Evolutionary conservation across 2,888 invertebrate genomes (phyloP).

Genomic region (Mythimna loreyi): DNA sequence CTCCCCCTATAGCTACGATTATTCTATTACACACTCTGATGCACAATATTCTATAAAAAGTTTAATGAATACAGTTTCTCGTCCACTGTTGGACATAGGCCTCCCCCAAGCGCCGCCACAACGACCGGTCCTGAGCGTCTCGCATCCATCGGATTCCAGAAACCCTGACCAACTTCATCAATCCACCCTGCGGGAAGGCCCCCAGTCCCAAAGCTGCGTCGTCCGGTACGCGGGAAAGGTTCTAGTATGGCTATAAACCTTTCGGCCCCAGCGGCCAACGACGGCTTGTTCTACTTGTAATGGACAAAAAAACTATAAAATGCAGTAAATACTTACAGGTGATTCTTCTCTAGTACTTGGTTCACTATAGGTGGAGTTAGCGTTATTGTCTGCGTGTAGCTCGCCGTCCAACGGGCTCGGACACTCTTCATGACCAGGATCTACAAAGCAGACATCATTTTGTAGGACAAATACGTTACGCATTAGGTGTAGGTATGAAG

Average conservation of each 20-base stretch:
- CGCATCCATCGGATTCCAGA: too few species aligned
- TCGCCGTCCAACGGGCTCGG: slow-evolving; percentile 80
- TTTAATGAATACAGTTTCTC: not conserved
- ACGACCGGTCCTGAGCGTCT: too few species aligned
- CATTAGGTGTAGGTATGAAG: not conserved
- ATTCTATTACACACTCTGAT: not conserved
- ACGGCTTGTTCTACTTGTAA: not conserved
- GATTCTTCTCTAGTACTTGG: slow-evolving; percentile 81
- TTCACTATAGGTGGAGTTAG: slow-evolving; percentile 86
- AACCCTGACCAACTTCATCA: too few species aligned
- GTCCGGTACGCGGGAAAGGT: too few species aligned
- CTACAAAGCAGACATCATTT: slow-evolving; percentile 46
- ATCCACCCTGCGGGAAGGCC: too few species aligned
- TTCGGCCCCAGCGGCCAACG: too few species aligned
- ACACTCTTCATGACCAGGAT: slow-evolving; percentile 76
- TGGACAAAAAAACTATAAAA: slow-evolving; percentile 5
- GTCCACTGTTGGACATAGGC: too few species aligned
- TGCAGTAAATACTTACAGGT: slow-evolving; percentile 72
- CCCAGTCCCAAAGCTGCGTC: too few species aligned
- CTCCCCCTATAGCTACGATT: not conserved
- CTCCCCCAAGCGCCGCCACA: too few species aligned
- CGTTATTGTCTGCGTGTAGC: slow-evolving; percentile 84
- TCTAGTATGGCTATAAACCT: too few species aligned
- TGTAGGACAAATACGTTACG: too few species aligned
- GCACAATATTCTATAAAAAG: not conserved